Percentiles rank a stretch among this genome's conserved stretches.
phyloP scores from a whole-genome alignment of 2,797 vertebrate species.

The Darevskia nairensis region DNA sequence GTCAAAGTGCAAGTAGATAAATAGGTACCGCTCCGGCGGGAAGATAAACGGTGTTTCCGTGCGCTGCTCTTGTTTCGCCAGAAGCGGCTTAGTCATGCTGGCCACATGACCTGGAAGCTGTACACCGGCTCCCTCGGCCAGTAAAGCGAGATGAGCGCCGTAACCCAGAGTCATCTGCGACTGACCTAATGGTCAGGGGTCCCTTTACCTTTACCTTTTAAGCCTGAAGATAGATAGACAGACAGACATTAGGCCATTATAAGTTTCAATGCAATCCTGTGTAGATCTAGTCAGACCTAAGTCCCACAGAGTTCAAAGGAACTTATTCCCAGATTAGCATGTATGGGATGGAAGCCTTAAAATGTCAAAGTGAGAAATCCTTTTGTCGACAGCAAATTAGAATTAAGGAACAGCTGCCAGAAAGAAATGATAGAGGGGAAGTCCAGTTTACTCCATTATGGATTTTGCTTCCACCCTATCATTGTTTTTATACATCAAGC shows the following conservation, averaged over 20 bases:
- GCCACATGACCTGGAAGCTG: no score
- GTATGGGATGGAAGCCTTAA: not conserved
- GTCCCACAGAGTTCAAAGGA: not conserved
- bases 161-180: no score
- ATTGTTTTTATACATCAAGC: constrained; percentile 17
- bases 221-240: no score
- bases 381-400: constrained; percentile 19
- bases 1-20: no score
- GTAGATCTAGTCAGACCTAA: not conserved
- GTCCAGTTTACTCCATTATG: constrained; percentile 48
- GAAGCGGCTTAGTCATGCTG: no score
- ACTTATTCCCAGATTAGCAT: not conserved
- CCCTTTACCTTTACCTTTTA: not conserved
- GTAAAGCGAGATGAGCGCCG: no score
- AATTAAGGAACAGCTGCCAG: constrained; percentile 12
- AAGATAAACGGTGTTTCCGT: no score
- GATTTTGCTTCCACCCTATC: constrained; percentile 57
- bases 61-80: no score
- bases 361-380: constrained; percentile 15
- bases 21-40: no score
- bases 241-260: constrained; percentile 31
- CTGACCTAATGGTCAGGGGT: no score
- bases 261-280: not conserved
- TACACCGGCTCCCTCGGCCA: no score
- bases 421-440: not conserved